Evolutionary conservation across 2,113 vertebrate genomes (phyloP).

Genomic region (Catharus bicknelli): DNA sequence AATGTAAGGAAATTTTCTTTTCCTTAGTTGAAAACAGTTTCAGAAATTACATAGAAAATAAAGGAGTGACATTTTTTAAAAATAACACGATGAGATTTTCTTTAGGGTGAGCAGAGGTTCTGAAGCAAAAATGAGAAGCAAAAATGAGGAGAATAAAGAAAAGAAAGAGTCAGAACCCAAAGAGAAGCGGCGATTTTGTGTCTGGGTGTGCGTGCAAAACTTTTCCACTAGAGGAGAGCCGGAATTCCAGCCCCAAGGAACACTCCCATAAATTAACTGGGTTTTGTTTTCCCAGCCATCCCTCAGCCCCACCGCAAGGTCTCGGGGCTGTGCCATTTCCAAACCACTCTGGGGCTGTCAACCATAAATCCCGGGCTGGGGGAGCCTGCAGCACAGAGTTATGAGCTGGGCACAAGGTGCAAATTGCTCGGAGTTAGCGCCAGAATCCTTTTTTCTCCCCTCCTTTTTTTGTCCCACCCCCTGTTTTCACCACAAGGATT

Average conservation of each 20-base stretch:
- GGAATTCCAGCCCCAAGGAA: conserved; percentile 35
- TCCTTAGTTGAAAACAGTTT: neutral
- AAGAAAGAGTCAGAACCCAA: neutral
- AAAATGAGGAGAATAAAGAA: neutral
- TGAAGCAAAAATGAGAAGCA: neutral
- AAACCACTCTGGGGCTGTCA: conserved; percentile 52
- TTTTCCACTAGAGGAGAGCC: conserved; percentile 50
- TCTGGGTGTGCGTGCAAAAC: neutral
- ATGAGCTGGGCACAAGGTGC: conserved; percentile 61
- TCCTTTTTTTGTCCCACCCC: rapidly evolving
- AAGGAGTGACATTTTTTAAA: neutral
- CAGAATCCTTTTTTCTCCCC: neutral
- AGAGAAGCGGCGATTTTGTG: neutral
- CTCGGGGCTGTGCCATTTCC: conserved; percentile 50
- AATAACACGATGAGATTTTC: rapidly evolving
- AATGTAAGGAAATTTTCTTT: neutral
- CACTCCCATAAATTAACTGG: conserved; percentile 55
- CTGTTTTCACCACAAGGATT: neutral
- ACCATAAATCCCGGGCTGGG: conserved; percentile 56
- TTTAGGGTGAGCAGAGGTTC: neutral
- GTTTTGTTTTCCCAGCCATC: conserved; percentile 57
- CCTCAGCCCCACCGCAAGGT: conserved; percentile 58
- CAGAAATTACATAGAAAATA: neutral
- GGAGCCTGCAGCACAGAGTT: conserved; percentile 42
- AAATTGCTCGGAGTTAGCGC: conserved; percentile 63